A percentile compares a stretch with the other conserved stretches of the same genome.
These are phyloP conservation scores for Chloromyia formosa DNA, from an alignment of 2,888 invertebrate genomes.

Conservation along the genomic window DNA sequence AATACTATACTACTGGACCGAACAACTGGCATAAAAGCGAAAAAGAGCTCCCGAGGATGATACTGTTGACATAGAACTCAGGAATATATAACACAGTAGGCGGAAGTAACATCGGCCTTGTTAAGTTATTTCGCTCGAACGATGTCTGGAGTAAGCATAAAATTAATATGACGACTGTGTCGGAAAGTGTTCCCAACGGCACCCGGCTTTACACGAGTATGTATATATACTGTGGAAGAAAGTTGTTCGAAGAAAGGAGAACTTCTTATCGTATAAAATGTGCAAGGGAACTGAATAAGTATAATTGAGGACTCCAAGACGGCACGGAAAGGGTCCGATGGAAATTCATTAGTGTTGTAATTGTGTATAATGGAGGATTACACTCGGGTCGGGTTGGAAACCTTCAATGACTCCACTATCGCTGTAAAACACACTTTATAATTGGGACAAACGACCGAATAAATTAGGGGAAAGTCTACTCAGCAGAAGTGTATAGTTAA, in stretches of 20 bases:
- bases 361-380: background rate
- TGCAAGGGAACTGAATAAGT: background rate
- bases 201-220: too few relatives aligned
- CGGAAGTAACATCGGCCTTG: slow-evolving; percentile 18
- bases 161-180: slow-evolving; percentile 23
- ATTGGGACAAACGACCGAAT: background rate
- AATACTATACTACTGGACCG: too few relatives aligned
- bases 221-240: too few relatives aligned
- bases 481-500: too few relatives aligned
- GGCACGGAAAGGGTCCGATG: background rate
- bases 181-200: background rate
- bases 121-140: slow-evolving; percentile 23
- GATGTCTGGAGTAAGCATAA: background rate
- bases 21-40: too few relatives aligned
- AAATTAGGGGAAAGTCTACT: too few relatives aligned
- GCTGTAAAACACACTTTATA: background rate
- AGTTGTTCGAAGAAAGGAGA: too few relatives aligned
- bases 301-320: background rate
- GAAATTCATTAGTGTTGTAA: background rate
- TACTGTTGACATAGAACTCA: slow-evolving; percentile 28
- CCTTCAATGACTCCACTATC: background rate
- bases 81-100: slow-evolving; percentile 17
- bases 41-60: background rate
- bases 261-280: too few relatives aligned
- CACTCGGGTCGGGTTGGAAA: background rate